phyloP scores from a whole-genome alignment of 2,113 vertebrate species.

The Nibea coibor region DNA sequence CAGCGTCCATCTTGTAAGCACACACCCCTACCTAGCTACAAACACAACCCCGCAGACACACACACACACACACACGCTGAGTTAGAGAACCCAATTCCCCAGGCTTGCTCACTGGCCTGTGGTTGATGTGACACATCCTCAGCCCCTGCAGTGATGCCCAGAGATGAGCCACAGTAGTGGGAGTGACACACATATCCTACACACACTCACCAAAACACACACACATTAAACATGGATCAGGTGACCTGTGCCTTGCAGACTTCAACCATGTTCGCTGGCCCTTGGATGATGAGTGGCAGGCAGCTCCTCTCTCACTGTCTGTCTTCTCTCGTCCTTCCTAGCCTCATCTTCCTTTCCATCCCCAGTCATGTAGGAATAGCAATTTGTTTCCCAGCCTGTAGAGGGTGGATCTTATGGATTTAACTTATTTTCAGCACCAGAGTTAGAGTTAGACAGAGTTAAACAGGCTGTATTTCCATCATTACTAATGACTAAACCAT shows the following conservation, averaged over 20 bases:
- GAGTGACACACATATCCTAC: conserved; percentile 26
- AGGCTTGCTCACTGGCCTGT: conserved; percentile 79
- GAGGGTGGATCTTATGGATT: neutral
- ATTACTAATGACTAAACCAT: neutral
- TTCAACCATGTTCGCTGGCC: conserved; percentile 75
- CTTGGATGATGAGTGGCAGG: conserved; percentile 77
- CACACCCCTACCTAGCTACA: neutral
- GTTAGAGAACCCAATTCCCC: conserved; percentile 61
- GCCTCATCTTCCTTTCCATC: conserved; percentile 4
- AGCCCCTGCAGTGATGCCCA: conserved; percentile 73
- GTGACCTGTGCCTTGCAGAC: conserved; percentile 72
- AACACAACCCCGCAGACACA: conserved; percentile 9
- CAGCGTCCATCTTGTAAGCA: conserved; percentile 11
- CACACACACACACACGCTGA: conserved; percentile 23
- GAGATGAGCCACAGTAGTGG: conserved; percentile 67
- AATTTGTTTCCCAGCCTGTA: conserved; percentile 28
- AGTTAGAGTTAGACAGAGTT: too few species aligned
- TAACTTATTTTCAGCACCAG: conserved; percentile 6
- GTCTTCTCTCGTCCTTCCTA: conserved; percentile 4
- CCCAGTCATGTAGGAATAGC: conserved; percentile 22
- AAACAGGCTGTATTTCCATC: neutral
- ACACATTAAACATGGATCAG: conserved; percentile 73
- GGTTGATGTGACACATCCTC: conserved; percentile 82
- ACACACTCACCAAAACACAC: conserved; percentile 52
- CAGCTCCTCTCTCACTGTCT: conserved; percentile 53